phyloP scores from a whole-genome alignment of 2,797 vertebrate species.

The Malacoraja senta region DNA sequence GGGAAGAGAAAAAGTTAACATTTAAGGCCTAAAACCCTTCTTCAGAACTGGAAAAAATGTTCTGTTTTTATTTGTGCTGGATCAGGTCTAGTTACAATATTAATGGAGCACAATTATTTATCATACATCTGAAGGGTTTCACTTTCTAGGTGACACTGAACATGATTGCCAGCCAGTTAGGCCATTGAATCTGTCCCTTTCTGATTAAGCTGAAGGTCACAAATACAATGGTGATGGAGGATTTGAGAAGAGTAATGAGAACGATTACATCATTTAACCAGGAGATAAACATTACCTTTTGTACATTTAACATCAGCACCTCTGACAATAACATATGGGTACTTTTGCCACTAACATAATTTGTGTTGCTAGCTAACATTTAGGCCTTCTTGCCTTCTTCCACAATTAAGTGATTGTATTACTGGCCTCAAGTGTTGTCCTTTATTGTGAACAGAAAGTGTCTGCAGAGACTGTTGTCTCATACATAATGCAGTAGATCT shows the following conservation, averaged over 20 bases:
- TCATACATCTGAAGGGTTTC: neutral
- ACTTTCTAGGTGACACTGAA: neutral
- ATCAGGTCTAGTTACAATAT: neutral
- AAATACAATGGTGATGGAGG: neutral
- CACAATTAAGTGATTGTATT: slow-evolving; percentile 33
- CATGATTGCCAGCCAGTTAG: neutral
- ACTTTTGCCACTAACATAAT: neutral
- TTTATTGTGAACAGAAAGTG: slow-evolving; percentile 19
- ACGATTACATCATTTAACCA: neutral
- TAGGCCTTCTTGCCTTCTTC: neutral
- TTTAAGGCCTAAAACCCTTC: too few species aligned
- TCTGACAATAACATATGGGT: neutral
- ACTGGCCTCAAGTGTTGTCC: slow-evolving; percentile 27
- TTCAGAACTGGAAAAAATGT: too few species aligned
- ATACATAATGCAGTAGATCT: slow-evolving; percentile 35
- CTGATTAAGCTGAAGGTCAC: neutral
- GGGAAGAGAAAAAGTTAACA: too few species aligned
- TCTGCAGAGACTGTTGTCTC: slow-evolving; percentile 23
- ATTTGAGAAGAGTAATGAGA: neutral
- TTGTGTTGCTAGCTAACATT: neutral
- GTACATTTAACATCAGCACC: neutral
- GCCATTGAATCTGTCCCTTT: neutral
- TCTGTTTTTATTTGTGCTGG: neutral
- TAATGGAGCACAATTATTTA: neutral
- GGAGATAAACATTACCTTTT: neutral